Conservation (phyloP, 2,113 vertebrate genomes). For the Perca fluviatilis region DNA sequence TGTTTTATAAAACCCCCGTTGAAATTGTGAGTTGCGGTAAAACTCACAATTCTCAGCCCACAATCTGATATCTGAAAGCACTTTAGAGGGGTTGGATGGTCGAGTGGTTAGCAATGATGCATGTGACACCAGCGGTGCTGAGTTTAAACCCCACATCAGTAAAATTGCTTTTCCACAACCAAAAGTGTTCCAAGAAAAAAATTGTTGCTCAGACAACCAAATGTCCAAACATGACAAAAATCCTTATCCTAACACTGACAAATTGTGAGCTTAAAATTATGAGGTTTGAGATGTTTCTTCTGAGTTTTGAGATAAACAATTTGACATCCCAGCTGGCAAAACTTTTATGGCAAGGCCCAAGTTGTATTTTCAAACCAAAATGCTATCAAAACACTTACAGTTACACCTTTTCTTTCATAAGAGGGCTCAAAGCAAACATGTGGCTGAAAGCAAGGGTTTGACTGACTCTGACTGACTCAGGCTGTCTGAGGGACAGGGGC, state of each 20-base stretch:
- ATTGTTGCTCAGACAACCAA: slow-evolving; percentile 43
- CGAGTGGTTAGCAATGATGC: slow-evolving; percentile 72
- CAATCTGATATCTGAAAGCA: slow-evolving; percentile 62
- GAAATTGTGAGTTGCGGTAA: slow-evolving; percentile 33
- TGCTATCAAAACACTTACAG: not conserved
- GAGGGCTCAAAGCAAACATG: slow-evolving; percentile 1
- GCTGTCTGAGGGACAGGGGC: no score
- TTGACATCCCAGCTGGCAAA: slow-evolving; percentile 43
- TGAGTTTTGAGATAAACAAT: slow-evolving; percentile 28
- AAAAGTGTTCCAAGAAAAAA: slow-evolving; percentile 42
- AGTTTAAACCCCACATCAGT: slow-evolving; percentile 63
- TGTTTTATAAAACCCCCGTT: slow-evolving; percentile 22
- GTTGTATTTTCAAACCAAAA: not conserved
- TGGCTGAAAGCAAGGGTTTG: not conserved
- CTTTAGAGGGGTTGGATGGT: slow-evolving; percentile 63
- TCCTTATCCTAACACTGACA: slow-evolving; percentile 37
- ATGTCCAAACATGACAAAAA: slow-evolving; percentile 35
- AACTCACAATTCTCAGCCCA: slow-evolving; percentile 49
- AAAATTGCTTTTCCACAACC: slow-evolving; percentile 66
- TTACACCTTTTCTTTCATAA: not conserved
- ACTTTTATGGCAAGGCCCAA: slow-evolving; percentile 8
- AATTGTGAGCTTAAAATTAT: slow-evolving; percentile 48
- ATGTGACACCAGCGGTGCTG: slow-evolving; percentile 67
- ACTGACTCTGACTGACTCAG: not conserved
- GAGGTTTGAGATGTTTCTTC: slow-evolving; percentile 8